Evolutionary conservation across 2,113 vertebrate species (phyloP).

Genomic region (Amblyopsis rosae): DNA sequence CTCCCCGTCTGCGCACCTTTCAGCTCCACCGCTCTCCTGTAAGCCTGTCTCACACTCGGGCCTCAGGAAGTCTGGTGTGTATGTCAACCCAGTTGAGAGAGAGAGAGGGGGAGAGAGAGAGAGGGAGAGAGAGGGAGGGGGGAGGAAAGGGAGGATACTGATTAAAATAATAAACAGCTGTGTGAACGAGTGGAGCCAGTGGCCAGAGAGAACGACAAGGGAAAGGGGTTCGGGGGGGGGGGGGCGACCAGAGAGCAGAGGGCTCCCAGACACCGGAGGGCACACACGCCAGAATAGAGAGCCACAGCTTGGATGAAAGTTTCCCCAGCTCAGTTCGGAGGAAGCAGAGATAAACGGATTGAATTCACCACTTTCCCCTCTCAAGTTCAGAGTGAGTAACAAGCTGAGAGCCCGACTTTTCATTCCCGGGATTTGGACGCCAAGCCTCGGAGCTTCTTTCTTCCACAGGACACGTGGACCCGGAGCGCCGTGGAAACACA

Average conservation of each 20-base stretch:
- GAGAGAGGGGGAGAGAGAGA: constrained; percentile 32
- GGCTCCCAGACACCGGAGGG: not conserved
- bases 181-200: constrained; percentile 60
- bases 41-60: constrained; percentile 56
- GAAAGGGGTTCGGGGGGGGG: not conserved
- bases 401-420: constrained; percentile 8
- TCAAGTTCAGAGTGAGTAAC: constrained; percentile 22
- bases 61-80: constrained; percentile 92
- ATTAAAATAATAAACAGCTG: constrained; percentile 98
- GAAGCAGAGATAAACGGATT: constrained; percentile 9
- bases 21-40: not conserved
- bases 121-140: constrained; percentile 52
- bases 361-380: constrained; percentile 4
- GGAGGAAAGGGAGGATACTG: constrained; percentile 88
- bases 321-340: not conserved
- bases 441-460: constrained; percentile 33
- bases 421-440: constrained; percentile 24
- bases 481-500: constrained; percentile 11
- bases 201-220: constrained; percentile 44
- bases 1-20: constrained; percentile 12
- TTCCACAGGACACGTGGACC: constrained; percentile 50
- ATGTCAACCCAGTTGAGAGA: constrained; percentile 73
- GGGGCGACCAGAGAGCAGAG: too few relatives aligned
- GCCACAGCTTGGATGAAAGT: constrained; percentile 24
- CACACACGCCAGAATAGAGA: constrained; percentile 9